Conservation (phyloP, 2,888 invertebrate species). For the Torymus auratus region DNA sequence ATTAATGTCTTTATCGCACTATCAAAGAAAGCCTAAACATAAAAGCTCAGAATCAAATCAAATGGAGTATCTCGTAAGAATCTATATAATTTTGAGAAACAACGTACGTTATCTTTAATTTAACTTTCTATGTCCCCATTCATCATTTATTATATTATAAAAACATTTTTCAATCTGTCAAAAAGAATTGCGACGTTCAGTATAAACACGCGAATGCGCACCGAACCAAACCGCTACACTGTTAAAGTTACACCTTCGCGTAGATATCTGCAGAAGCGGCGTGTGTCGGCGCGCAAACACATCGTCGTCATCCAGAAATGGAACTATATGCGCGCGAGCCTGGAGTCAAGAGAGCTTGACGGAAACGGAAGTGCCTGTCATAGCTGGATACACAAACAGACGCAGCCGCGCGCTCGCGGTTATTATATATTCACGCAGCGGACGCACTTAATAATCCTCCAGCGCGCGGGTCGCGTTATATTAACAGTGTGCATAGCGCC, state of each 20-base stretch:
- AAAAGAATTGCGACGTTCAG: no score
- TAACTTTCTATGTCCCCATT: no score
- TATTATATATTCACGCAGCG: slow-evolving; percentile 73
- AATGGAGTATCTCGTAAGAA: no score
- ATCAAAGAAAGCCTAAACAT: background rate
- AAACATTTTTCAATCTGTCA: no score
- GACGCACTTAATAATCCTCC: slow-evolving; percentile 68
- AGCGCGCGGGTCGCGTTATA: no score
- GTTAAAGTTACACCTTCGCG: no score
- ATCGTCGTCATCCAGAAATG: slow-evolving; percentile 8
- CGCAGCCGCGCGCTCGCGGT: slow-evolving; percentile 60
- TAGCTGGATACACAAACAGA: slow-evolving; percentile 74
- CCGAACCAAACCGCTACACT: no score
- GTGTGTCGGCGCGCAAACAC: background rate
- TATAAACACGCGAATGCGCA: no score
- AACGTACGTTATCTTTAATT: no score
- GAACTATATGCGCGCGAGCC: background rate
- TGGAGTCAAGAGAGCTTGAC: slow-evolving; percentile 56
- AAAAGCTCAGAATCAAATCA: no score
- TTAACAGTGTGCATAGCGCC: slow-evolving; percentile 26
- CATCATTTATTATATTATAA: no score
- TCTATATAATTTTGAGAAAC: no score
- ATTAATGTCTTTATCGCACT: slow-evolving; percentile 1
- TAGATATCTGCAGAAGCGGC: background rate
- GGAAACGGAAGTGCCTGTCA: slow-evolving; percentile 76